Evolutionary conservation across 2,888 invertebrate genomes (phyloP).

Genomic region (Trichopria drosophilae): DNA sequence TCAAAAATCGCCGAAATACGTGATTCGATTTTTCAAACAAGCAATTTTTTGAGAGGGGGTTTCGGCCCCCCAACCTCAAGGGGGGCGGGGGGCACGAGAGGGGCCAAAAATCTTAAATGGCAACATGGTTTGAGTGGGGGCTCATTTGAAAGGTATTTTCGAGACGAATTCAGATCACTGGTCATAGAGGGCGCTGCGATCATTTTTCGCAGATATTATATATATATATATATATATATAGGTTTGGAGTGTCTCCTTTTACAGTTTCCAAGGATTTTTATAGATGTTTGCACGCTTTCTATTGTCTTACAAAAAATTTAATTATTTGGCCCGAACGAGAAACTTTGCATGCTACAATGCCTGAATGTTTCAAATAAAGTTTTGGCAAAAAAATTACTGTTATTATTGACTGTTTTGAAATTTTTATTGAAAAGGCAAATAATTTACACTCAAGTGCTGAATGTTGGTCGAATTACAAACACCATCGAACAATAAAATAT

Average conservation of each 20-base stretch:
- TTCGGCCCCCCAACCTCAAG: too few relatives aligned
- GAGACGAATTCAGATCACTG: too few relatives aligned
- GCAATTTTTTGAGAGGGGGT: too few relatives aligned
- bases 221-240: too few relatives aligned
- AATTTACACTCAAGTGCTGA: neutral
- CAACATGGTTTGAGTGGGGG: too few relatives aligned
- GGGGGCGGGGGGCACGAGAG: too few relatives aligned
- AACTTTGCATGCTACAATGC: neutral
- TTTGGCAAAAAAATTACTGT: neutral
- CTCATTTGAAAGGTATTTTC: too few relatives aligned
- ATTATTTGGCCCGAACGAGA: slow-evolving; percentile 6
- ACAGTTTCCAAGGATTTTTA: slow-evolving; percentile 7
- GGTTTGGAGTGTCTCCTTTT: neutral
- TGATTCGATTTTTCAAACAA: too few relatives aligned
- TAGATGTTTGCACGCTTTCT: slow-evolving; percentile 8
- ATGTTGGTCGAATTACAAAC: slow-evolving; percentile 5
- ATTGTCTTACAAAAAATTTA: neutral
- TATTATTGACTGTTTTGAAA: slow-evolving; percentile 23
- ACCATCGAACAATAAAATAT: slow-evolving; percentile 15
- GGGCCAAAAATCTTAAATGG: too few relatives aligned
- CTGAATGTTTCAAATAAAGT: neutral
- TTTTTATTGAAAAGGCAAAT: slow-evolving; percentile 10
- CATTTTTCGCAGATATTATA: too few relatives aligned
- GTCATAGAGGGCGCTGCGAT: too few relatives aligned
- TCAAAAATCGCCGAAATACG: too few relatives aligned